Conservation (phyloP, 2,888 invertebrate species). For the Rhogogaster chlorosoma region DNA sequence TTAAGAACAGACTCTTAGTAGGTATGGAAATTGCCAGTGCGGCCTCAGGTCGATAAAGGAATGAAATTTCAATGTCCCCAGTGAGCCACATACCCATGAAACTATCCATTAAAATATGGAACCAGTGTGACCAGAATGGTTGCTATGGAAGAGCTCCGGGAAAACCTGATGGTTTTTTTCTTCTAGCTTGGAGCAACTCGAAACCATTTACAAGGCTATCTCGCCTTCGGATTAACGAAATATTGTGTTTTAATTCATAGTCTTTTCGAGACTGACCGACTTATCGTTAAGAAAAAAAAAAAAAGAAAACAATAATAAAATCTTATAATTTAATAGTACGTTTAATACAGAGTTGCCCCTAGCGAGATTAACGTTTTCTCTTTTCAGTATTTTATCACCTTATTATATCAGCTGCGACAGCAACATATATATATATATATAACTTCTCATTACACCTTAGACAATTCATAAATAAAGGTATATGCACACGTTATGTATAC, state of each 20-base stretch:
- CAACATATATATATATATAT: constrained; percentile 52
- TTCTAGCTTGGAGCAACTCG: constrained; percentile 72
- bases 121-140: constrained; percentile 78
- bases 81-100: constrained; percentile 75
- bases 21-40: constrained; percentile 7
- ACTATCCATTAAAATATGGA: constrained; percentile 76
- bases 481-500: neutral
- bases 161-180: constrained; percentile 70
- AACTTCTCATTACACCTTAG: constrained; percentile 41
- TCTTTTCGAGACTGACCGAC: constrained; percentile 35
- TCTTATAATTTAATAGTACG: constrained; percentile 49
- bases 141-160: constrained; percentile 77
- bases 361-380: constrained; percentile 49
- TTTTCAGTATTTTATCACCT: constrained; percentile 51
- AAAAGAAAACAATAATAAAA: neutral
- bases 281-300: constrained; percentile 12
- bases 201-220: constrained; percentile 53
- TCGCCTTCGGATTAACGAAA: neutral
- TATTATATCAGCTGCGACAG: constrained; percentile 45
- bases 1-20: neutral
- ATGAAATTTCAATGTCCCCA: constrained; percentile 62
- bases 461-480: constrained; percentile 20
- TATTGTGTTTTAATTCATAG: constrained; percentile 1
- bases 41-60: constrained; percentile 34
- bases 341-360: constrained; percentile 50